Percentiles rank a stretch among this genome's conserved stretches.
Conservation (phyloP, 1,140 invertebrate genomes). For the Neuroterus valhalla region DNA sequence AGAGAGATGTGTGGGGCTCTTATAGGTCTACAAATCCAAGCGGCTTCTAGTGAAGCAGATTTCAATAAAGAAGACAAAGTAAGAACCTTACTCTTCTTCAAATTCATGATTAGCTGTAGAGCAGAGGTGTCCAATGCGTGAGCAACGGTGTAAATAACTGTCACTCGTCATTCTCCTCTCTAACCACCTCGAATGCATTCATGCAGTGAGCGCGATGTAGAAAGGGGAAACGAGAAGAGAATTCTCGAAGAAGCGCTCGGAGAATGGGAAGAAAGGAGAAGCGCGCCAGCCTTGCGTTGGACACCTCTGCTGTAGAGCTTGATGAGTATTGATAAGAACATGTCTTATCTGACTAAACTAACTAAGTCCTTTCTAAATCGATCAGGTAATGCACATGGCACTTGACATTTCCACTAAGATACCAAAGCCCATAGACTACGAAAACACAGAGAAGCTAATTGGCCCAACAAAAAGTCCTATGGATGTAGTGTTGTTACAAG, state of each 20-base stretch:
- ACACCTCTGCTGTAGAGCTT: too few relatives aligned
- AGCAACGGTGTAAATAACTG: too few relatives aligned
- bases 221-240: too few relatives aligned
- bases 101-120: neutral
- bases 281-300: too few relatives aligned
- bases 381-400: slow-evolving; percentile 81
- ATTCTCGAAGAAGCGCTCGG: too few relatives aligned
- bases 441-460: slow-evolving; percentile 83
- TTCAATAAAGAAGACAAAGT: slow-evolving; percentile 84
- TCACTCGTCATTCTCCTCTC: too few relatives aligned
- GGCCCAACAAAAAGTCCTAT: slow-evolving; percentile 83
- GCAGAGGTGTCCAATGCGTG: too few relatives aligned
- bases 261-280: too few relatives aligned
- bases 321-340: slow-evolving; percentile 19
- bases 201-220: too few relatives aligned
- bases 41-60: slow-evolving; percentile 73
- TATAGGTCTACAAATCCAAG: slow-evolving; percentile 85
- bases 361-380: slow-evolving; percentile 13
- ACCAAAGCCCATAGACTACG: slow-evolving; percentile 84
- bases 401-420: slow-evolving; percentile 83
- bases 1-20: slow-evolving; percentile 87
- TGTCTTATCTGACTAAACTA: neutral
- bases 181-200: too few relatives aligned
- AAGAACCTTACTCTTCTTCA: neutral
- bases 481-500: slow-evolving; percentile 88